phyloP scores from a whole-genome alignment of 2,113 vertebrate species.

The Nansenia antarctica region DNA sequence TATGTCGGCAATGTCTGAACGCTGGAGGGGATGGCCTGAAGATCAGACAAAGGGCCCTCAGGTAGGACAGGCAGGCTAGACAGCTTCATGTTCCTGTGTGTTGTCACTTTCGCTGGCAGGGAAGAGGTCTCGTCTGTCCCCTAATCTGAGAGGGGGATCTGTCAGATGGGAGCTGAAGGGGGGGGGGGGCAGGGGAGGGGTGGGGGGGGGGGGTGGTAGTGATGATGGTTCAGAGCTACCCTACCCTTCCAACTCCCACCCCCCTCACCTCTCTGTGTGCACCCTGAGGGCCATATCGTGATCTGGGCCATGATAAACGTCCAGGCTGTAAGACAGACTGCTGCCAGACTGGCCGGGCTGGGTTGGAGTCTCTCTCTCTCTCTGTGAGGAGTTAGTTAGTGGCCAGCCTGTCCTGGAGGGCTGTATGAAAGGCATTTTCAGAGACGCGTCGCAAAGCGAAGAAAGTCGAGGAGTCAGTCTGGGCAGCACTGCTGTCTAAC shows the following conservation, averaged over 20 bases:
- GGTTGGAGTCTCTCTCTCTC: slow-evolving; percentile 45
- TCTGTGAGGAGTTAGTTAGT: slow-evolving; percentile 41
- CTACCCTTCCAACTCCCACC: slow-evolving; percentile 27
- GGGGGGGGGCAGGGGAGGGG: slow-evolving; percentile 5
- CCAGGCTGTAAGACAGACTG: slow-evolving; percentile 45
- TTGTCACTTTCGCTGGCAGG: slow-evolving; percentile 76
- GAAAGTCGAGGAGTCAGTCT: slow-evolving; percentile 68
- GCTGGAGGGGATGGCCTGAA: slow-evolving; percentile 15
- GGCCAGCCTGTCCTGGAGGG: slow-evolving; percentile 67
- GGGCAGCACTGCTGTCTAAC: slow-evolving; percentile 74
- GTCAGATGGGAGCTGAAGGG: slow-evolving; percentile 41
- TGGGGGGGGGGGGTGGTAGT: neutral
- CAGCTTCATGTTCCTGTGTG: slow-evolving; percentile 49
- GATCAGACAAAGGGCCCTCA: slow-evolving; percentile 57
- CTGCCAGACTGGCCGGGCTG: slow-evolving; percentile 63
- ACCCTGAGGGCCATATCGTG: slow-evolving; percentile 61
- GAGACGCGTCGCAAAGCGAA: slow-evolving; percentile 66
- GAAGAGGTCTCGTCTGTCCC: slow-evolving; percentile 44
- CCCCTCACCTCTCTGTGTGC: slow-evolving; percentile 36
- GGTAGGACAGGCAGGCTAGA: slow-evolving; percentile 35
- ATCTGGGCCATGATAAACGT: slow-evolving; percentile 65
- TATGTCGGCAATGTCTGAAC: slow-evolving; percentile 20
- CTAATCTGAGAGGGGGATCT: slow-evolving; percentile 68
- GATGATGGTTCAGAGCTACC: slow-evolving; percentile 49
- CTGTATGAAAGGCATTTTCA: slow-evolving; percentile 74